Evolutionary conservation across 2,888 invertebrate genomes (phyloP).

Genomic region (Lasioglossum villosulum): DNA sequence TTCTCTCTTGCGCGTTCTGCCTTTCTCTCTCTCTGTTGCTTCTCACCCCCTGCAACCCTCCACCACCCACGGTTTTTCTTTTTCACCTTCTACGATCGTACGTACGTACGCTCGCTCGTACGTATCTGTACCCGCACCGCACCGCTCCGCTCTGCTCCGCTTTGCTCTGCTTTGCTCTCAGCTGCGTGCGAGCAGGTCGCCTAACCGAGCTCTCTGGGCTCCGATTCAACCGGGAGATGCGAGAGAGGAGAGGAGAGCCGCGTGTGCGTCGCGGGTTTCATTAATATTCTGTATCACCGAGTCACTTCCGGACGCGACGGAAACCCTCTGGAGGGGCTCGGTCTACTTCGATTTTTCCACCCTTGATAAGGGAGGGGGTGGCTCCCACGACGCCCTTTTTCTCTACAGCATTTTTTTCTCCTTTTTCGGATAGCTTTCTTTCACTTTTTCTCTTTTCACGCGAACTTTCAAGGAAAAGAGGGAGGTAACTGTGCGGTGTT

Average conservation of each 20-base stretch:
- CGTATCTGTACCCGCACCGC: neutral
- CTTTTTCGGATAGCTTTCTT: neutral
- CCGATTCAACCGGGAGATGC: conserved; percentile 38
- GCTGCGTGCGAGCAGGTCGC: conserved; percentile 25
- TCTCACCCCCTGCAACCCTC: neutral
- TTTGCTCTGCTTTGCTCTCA: neutral
- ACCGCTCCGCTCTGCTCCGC: neutral
- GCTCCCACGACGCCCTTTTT: neutral
- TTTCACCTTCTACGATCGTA: neutral
- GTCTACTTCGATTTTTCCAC: conserved; percentile 45
- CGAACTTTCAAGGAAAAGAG: neutral
- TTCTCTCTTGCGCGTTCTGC: neutral
- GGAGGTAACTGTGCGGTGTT: neutral
- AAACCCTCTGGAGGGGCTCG: too few relatives aligned
- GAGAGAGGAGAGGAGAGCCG: conserved; percentile 4
- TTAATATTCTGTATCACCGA: conserved; percentile 65
- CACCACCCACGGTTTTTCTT: neutral
- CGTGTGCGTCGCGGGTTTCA: conserved; percentile 59
- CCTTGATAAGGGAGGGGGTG: neutral
- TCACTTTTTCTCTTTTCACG: neutral
- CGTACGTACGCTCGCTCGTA: conserved; percentile 19
- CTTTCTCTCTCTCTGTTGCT: neutral
- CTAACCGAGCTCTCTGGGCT: conserved; percentile 25
- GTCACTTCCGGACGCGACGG: conserved; percentile 63
- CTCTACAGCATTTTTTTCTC: neutral